Conservation (phyloP, 2,888 invertebrate genomes). For the Maniola hyperantus region DNA sequence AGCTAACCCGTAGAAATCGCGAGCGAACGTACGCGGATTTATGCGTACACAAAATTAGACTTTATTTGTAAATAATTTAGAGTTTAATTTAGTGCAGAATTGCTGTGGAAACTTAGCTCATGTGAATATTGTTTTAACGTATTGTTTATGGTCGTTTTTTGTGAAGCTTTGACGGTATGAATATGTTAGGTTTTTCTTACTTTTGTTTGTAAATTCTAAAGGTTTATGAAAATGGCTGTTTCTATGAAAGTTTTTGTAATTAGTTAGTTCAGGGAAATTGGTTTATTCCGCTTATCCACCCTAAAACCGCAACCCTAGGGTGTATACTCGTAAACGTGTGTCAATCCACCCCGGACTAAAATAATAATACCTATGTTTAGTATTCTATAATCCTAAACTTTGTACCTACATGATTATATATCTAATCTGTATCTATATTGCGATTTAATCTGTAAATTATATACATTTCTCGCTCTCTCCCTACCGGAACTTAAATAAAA, state of each 20-base stretch:
- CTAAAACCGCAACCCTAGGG: no score
- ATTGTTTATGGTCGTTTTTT: constrained; percentile 30
- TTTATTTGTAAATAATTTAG: constrained; percentile 33
- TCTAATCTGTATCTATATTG: no score
- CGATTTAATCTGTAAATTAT: no score
- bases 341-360: no score
- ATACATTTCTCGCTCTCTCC: no score
- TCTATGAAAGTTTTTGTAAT: background rate
- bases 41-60: constrained; percentile 39
- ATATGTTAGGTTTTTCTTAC: constrained; percentile 8
- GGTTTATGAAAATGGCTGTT: background rate
- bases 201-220: background rate
- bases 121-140: constrained; percentile 29
- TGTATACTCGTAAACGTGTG: no score
- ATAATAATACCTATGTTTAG: no score
- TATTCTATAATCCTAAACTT: no score
- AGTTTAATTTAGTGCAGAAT: constrained; percentile 19
- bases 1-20: constrained; percentile 60
- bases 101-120: constrained; percentile 21
- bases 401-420: no score
- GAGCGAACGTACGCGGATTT: constrained; percentile 34
- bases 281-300: no score
- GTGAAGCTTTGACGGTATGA: constrained; percentile 14
- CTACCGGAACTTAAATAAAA: no score
- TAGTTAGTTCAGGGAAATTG: no score